Evolutionary conservation across 1,140 invertebrate genomes (phyloP).

Genomic region (Drosophila leontia): DNA sequence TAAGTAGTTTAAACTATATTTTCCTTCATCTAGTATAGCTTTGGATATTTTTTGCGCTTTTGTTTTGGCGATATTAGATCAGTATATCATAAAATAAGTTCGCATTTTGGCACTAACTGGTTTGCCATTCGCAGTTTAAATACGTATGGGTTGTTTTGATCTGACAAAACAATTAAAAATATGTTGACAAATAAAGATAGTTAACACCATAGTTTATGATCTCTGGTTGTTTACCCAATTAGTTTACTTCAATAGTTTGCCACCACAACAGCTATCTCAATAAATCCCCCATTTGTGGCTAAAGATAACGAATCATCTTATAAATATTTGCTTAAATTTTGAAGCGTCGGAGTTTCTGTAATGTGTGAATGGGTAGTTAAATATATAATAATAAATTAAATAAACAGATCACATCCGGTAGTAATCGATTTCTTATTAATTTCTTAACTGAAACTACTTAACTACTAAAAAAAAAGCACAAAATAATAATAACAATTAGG

Average conservation of each 20-base stretch:
- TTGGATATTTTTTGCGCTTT: background rate
- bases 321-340: background rate
- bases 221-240: slow-evolving; percentile 1
- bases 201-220: background rate
- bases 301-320: background rate
- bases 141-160: background rate
- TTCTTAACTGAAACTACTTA: background rate
- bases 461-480: background rate
- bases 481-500: background rate
- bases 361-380: background rate
- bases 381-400: slow-evolving; percentile 5
- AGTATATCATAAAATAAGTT: background rate
- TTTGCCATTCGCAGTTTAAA: background rate
- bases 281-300: background rate
- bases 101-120: background rate
- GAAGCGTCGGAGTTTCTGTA: background rate
- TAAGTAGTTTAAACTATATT: background rate
- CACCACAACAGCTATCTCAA: background rate
- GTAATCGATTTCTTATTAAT: background rate
- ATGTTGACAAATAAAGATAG: background rate
- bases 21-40: background rate
- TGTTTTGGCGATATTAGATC: background rate
- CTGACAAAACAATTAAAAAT: background rate
- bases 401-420: background rate
- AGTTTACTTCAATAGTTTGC: background rate